Evolutionary conservation across 2,113 vertebrate species (phyloP).

Genomic region (Apteryx mantelli): DNA sequence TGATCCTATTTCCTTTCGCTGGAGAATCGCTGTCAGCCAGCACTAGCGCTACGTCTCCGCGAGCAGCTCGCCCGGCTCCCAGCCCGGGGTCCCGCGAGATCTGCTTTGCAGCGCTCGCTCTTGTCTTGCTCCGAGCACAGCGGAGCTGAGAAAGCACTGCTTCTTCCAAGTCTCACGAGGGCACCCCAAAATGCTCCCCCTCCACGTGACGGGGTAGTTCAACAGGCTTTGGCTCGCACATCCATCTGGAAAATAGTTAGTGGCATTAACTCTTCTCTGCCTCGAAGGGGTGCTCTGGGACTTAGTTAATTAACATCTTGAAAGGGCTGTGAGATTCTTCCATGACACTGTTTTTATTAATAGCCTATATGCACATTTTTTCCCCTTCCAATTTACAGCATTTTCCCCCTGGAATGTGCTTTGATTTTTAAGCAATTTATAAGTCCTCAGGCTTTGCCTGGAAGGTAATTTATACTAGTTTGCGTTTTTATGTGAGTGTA

Average conservation of each 20-base stretch:
- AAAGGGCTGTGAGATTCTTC: not conserved
- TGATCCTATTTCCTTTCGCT: not conserved
- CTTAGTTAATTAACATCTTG: not conserved
- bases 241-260: not conserved
- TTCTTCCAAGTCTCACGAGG: not conserved
- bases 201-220: not conserved
- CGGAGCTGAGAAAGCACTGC: not conserved
- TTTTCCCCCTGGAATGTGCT: constrained; percentile 24
- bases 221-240: not conserved
- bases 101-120: fast-evolving
- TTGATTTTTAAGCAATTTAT: constrained; percentile 51
- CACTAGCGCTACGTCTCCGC: not conserved
- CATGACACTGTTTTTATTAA: not conserved
- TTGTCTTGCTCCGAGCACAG: not conserved
- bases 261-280: not conserved
- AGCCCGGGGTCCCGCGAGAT: not conserved
- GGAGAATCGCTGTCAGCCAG: not conserved
- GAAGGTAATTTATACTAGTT: constrained; percentile 34
- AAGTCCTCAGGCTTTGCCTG: constrained; percentile 46
- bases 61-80: not conserved
- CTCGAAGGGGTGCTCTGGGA: not conserved
- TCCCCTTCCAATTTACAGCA: not conserved
- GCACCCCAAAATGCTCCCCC: not conserved
- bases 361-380: not conserved
- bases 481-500: not conserved